Base-by-base conservation (phyloP, 2,113 vertebrate species). In the Mirounga angustirostris region DNA sequence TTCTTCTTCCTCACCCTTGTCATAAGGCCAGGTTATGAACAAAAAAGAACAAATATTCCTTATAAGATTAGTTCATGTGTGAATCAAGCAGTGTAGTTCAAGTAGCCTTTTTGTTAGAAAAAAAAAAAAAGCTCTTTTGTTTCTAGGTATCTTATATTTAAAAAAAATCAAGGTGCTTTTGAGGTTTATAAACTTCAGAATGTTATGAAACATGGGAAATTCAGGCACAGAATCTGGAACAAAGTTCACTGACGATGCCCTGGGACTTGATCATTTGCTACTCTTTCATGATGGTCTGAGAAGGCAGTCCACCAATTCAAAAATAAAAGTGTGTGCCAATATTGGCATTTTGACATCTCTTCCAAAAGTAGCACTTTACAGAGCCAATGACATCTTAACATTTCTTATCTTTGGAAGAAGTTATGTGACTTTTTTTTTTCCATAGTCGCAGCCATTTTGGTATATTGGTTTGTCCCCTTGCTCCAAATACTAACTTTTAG, bases 1-100 rank as follows among this genome's bases (percentile, higher is more conserved):
- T 97, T 88, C 74, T 97, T 95, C 92, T 88, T 96, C 33, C 71
- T 96, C 19, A 97, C 87, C 76, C 94, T 87, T 96, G 93, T 97
- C 97, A 89, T 67, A 95, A 95, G 95, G 92, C 74, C 97, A 97
- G 95, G 80, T 95, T 97, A 97, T 97, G 58, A 97, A 88, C 61
- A 97, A 89, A 95, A 97, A 94, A 73, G 81, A 97, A 83, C 74
- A 98, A 86, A 61, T 92, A 95, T 97, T 94, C 65, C 81, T 95
- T 95, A 91, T 3, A 94, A 97, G 52, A 91, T 89, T 89, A 97
- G 67, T 92, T 97, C 80, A 97, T 95, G 18, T 95, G 46, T 82
- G 61, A 96, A 95, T 43, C 58, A 96, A 84, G n/a, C n/a, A 80
- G 46, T 94, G 21, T 82, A 93, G 78, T 93, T 97, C 59, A 90